phyloP scores from a whole-genome alignment of 2,797 vertebrate genomes.

The Smutsia temminckii region DNA sequence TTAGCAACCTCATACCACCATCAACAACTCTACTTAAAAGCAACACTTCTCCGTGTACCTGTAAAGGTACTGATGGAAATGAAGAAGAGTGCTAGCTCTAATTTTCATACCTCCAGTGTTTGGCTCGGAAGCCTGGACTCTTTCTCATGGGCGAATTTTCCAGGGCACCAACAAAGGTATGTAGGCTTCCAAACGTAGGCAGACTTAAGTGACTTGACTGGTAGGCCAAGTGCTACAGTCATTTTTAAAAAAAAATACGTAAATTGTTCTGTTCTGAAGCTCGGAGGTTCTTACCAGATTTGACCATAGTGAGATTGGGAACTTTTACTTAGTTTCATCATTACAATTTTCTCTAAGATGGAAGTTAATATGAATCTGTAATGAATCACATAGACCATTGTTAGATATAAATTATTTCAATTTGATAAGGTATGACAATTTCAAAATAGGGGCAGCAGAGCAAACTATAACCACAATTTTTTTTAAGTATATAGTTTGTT shows the following conservation, averaged over 20 bases:
- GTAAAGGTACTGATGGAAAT: conserved; percentile 61
- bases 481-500: neutral
- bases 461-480: neutral
- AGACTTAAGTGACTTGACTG: conserved; percentile 54
- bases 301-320: neutral
- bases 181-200: conserved; percentile 65
- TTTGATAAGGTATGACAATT: neutral
- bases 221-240: conserved; percentile 39
- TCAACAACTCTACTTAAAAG: conserved; percentile 70
- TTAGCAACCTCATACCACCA: conserved; percentile 77
- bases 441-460: conserved; percentile 37
- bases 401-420: neutral
- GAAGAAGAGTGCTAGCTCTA: conserved; percentile 71
- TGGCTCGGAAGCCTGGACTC: conserved; percentile 69
- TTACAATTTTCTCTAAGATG: neutral
- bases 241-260: neutral
- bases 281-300: neutral
- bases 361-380: neutral
- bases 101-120: conserved; percentile 68
- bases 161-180: conserved; percentile 73
- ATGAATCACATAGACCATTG: neutral
- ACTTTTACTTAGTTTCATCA: neutral
- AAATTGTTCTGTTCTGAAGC: neutral
- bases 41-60: neutral
- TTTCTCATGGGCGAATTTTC: conserved; percentile 74